A percentile compares a stretch with the other conserved stretches of the same genome.
Evolutionary conservation across 2,888 invertebrate genomes (phyloP).

Genomic region (Andrena bicolor): DNA sequence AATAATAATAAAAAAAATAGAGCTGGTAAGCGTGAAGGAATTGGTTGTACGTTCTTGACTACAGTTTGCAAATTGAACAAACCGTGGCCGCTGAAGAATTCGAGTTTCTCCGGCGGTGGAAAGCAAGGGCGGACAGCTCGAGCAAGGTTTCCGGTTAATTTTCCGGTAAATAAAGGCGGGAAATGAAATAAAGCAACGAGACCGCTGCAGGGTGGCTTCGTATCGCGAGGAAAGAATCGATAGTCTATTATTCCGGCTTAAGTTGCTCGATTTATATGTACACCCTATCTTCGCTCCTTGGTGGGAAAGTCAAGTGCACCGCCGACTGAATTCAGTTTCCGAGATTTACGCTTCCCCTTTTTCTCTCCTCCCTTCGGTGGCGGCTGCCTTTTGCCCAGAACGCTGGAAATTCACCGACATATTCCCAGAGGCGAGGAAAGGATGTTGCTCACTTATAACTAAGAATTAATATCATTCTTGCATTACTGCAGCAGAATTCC

Average conservation of each 20-base stretch:
- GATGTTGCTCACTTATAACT: not conserved
- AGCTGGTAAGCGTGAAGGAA: not conserved
- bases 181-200: constrained; percentile 18
- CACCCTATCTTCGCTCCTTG: constrained; percentile 68
- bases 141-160: constrained; percentile 73
- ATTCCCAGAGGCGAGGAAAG: not conserved
- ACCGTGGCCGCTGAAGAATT: not conserved
- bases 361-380: not conserved
- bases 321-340: constrained; percentile 49
- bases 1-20: too few relatives aligned
- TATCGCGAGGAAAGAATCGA: constrained; percentile 75
- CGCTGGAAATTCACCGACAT: constrained; percentile 3
- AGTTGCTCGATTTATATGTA: constrained; percentile 78
- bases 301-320: constrained; percentile 55
- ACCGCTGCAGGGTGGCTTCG: constrained; percentile 8
- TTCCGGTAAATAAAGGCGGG: constrained; percentile 75
- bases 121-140: not conserved
- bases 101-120: not conserved
- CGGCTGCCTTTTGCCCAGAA: not conserved
- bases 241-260: constrained; percentile 81
- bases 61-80: not conserved
- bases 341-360: constrained; percentile 47
- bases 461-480: not conserved
- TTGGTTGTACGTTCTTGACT: not conserved
- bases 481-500: not conserved